A percentile compares a stretch with the other conserved stretches of the same genome.
Conservation (phyloP, 2,888 invertebrate species). For the Ditylenchus weischeri region DNA sequence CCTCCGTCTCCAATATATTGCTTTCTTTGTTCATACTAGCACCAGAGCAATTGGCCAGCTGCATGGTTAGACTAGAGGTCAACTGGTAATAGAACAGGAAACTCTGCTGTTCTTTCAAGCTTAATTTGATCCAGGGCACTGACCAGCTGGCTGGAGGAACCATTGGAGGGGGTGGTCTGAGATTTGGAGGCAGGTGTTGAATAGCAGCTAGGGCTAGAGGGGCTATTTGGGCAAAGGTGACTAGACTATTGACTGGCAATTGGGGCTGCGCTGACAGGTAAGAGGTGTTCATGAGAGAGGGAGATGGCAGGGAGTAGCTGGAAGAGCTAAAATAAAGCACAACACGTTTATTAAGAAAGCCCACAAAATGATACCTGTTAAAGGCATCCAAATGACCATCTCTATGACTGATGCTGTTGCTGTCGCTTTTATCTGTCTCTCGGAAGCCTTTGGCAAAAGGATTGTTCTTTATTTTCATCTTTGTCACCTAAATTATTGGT, state of each 20-base stretch:
- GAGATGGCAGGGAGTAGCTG: neutral
- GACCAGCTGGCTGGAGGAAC: neutral
- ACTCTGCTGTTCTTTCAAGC: neutral
- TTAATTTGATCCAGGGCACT: neutral
- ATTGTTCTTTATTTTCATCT: slow-evolving; percentile 96
- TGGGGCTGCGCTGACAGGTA: neutral
- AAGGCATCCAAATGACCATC: neutral
- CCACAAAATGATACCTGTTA: neutral
- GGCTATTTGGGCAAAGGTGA: slow-evolving; percentile 9
- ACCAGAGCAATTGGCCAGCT: no score
- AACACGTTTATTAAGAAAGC: neutral
- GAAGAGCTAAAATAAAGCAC: neutral
- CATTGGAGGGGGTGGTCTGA: neutral
- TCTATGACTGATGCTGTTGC: neutral
- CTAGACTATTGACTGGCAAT: slow-evolving; percentile 1
- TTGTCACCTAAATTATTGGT: slow-evolving; percentile 75
- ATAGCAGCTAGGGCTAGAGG: neutral
- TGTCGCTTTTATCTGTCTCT: slow-evolving; percentile 73
- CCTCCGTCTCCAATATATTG: no score
- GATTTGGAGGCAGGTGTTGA: neutral
- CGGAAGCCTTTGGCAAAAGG: slow-evolving; percentile 97
- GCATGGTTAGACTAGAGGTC: neutral
- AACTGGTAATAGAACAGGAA: slow-evolving; percentile 2
- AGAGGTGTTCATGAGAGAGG: neutral
- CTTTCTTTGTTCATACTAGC: no score